Base-by-base conservation (phyloP, 2,797 vertebrate species). In the Diplodus sargus region DNA sequence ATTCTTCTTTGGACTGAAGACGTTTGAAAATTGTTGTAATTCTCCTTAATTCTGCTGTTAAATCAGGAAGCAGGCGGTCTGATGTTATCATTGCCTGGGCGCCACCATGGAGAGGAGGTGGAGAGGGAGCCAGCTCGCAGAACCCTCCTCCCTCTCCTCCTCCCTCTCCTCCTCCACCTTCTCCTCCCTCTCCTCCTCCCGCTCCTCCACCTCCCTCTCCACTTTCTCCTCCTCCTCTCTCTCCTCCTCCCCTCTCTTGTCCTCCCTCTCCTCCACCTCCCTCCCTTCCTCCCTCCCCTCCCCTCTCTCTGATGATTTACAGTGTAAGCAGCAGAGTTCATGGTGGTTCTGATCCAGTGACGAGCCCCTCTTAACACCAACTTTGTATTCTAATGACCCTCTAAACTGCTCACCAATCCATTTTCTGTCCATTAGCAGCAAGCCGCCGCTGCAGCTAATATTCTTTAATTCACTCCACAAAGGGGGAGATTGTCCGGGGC, bases 401-500 rank as follows among this genome's bases (percentile, higher is more conserved):
- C 83, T 61, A 75, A 84, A 90, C 78, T 78, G 78, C 87, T 85
- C 84, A 82, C 76, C 85, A 54, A 91, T 90, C 88, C 80, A 87
- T 93, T 92, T 90, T 83, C 83, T 85, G 68, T 91, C 90, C 89
- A 92, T 93, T 93, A 93, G 85, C 78, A 61, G 77, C 20, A 52
- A 84, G 78, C 69, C 53, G 66, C 76, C 23, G 54, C 80, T 64
- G 76, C 71, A 61, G 85, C 85, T 91, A 76, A 88, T 90, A 84
- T 88, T 89, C 86, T 91, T 89, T 87, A 90, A 93, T 93, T 92
- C 84, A 87, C 81, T 83, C 87, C 76, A 90, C 85, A 92, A 90
- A 92, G 87, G 73, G 85, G 81, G 86, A 79, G 77, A 84, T 83
- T 89, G 91, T 91, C 83, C 78, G 51, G 85, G 90, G 71, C 69